phyloP scores from a whole-genome alignment of 1,140 invertebrate species.

The Uloborus diversus region DNA sequence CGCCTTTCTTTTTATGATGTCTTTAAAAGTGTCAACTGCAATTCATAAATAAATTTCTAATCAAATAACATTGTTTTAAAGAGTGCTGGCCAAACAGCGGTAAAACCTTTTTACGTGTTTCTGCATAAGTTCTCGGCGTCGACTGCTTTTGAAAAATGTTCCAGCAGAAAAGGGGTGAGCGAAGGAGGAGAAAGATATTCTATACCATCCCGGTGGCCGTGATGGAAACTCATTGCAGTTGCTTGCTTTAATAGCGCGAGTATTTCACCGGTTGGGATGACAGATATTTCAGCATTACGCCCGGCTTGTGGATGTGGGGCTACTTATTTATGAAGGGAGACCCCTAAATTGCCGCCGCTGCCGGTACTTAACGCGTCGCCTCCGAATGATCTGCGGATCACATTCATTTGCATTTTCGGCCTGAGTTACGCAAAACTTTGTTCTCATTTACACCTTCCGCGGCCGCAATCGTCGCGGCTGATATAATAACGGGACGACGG shows the following conservation, averaged over 20 bases:
- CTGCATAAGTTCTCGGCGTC: slow-evolving; percentile 52
- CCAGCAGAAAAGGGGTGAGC: slow-evolving; percentile 12
- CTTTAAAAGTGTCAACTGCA: slow-evolving; percentile 58
- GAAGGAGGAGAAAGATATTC: slow-evolving; percentile 44
- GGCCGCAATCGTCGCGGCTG: slow-evolving; percentile 23
- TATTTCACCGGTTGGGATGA: slow-evolving; percentile 52
- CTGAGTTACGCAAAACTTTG: slow-evolving; percentile 55
- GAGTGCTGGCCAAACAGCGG: slow-evolving; percentile 55
- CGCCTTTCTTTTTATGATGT: slow-evolving; percentile 56
- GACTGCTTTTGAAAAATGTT: slow-evolving; percentile 53
- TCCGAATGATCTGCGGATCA: slow-evolving; percentile 36
- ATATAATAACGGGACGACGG: slow-evolving; percentile 54
- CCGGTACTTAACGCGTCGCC: slow-evolving; percentile 50
- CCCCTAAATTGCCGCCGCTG: slow-evolving; percentile 46
- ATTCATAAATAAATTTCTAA: slow-evolving; percentile 59
- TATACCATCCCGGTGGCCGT: slow-evolving; percentile 44
- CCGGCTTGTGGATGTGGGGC: slow-evolving; percentile 6
- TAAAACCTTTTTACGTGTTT: slow-evolving; percentile 58
- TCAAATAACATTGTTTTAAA: slow-evolving; percentile 58
- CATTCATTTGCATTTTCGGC: slow-evolving; percentile 57
- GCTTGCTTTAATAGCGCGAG: slow-evolving; percentile 55
- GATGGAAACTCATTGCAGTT: slow-evolving; percentile 57
- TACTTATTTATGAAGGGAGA: slow-evolving; percentile 48
- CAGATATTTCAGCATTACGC: slow-evolving; percentile 57
- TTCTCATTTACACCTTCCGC: slow-evolving; percentile 57